Base-by-base conservation (phyloP, 2,113 vertebrate genomes). In the Heterotis niloticus region DNA sequence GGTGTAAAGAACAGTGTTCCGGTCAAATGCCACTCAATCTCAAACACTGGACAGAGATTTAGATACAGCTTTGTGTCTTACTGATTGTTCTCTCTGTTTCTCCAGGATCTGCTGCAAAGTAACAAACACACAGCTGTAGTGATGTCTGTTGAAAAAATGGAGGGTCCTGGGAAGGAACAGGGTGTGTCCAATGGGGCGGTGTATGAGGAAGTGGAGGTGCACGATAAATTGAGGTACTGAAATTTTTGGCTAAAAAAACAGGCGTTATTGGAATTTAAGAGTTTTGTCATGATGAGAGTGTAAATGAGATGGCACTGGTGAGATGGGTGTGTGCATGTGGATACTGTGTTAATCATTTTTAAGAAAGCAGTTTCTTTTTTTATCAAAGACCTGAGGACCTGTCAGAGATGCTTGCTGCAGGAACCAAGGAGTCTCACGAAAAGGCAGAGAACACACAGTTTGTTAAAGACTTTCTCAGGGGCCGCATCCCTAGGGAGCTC, bases 381-480 rank as follows among this genome's bases (percentile, higher is more conserved):
- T 66, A 12, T 73, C 26, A 5, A 86, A 99, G 96, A 54, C 90
- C 94, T 64, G 88, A 91, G 0, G 97, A 99, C 84, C 91, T 99
- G 4, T 99, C 96, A 0, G 98, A 99, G 89, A 86, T 99, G 88
- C 89, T 99, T 81, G 96, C 95, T 81, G 95, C 95, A 77, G 96
- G 98, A 29, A 99, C 98, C 1, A 98, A 96, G 85, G 94, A 96
- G 24, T 94, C 96, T 18, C 98, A 99, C 0, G 95, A 97, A 81
- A 93, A 92, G 69, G 98, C 97, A 0, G 96, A 98, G 88, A 99
- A 95, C 86, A 96, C 96, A 0, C 93, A 93, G 85, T 99, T 99
- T 84, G 97, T 99, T 82, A 98, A 98, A 87, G 95, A 98, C 82
- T 99, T 99, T 85, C 93, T 99, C 78, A 94, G 90, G 81, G 98